These are phyloP conservation scores for Rhamphomyia laevipes DNA, from an alignment of 2,888 invertebrate species.

Conservation along the genomic window DNA sequence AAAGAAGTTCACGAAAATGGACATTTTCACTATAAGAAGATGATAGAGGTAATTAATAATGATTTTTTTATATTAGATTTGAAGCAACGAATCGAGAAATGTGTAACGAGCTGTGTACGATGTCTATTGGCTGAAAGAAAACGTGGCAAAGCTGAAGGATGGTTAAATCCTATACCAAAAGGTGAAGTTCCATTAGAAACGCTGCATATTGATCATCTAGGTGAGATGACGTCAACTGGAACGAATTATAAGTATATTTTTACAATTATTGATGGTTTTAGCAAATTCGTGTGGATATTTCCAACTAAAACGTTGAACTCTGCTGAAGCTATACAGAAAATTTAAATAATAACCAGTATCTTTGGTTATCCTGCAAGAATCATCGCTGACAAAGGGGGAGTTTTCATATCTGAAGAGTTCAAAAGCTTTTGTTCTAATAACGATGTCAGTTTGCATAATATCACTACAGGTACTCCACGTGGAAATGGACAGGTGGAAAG, in stretches of 20 bases:
- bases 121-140: slow-evolving; percentile 12
- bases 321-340: slow-evolving; percentile 21
- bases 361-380: slow-evolving; percentile 26
- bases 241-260: slow-evolving; percentile 23
- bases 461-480: too few species aligned
- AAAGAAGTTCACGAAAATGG: slow-evolving; percentile 12
- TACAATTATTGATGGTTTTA: slow-evolving; percentile 23
- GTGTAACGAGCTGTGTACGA: slow-evolving; percentile 7
- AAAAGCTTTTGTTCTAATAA: slow-evolving; percentile 23
- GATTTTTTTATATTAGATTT: slow-evolving; percentile 7
- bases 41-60: slow-evolving; percentile 8
- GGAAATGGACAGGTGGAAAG: too few species aligned
- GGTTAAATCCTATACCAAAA: slow-evolving; percentile 23
- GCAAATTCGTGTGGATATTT: slow-evolving; percentile 17
- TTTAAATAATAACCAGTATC: slow-evolving; percentile 18
- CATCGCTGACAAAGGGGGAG: slow-evolving; percentile 24
- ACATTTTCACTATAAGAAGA: slow-evolving; percentile 12
- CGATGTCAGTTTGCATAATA: too few species aligned
- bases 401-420: slow-evolving; percentile 27
- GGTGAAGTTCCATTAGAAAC: slow-evolving; percentile 14
- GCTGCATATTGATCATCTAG: slow-evolving; percentile 24
- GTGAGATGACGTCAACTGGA: slow-evolving; percentile 17
- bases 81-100: slow-evolving; percentile 4
- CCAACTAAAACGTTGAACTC: slow-evolving; percentile 5
- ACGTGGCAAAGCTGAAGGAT: slow-evolving; percentile 28